Base-by-base conservation (phyloP, 2,888 invertebrate species). In the Palloptera scutellata region DNA sequence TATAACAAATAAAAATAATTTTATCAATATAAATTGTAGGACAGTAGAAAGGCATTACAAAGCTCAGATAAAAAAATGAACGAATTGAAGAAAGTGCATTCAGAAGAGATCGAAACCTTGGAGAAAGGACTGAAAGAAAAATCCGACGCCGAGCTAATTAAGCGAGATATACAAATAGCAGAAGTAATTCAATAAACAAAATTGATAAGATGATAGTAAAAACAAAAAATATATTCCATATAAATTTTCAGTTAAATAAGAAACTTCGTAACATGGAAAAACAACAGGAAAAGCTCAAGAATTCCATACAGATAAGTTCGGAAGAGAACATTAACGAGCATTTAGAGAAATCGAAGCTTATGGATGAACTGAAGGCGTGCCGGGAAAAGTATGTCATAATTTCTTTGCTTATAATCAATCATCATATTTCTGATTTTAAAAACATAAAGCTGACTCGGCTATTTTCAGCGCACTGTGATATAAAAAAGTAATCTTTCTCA, bases 231-330 rank as follows among this genome's bases (percentile, higher is more conserved):
- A 42, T 52, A 59, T 40, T 17, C 19, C 10, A 53, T 51, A n/a
- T n/a, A 43, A 30, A 15, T 1, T 4, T 42, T 51, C 30, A 72
- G 71, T 53, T 73, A 40, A 64, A 70, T 43, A 72, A 69, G 6
- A 73, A 72, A 58, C 17, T 67, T 2, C 68, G 68, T 55, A 52
- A 10, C 15, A 15, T 68, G 12, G 72, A 74, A 61, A 72, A 74
- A 40, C 69, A 70, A 54, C 66, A 63, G 51, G 69, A 68, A 1
- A 68, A 68, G 19, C 61, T 72, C 41, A 70, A 64, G 42, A n/a
- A 57, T 9, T 64, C 55, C 8, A 41, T 68, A 11, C 69, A 72
- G 52, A 54, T 59, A 15, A 64, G 43, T 30, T 72, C 69, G 10
- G 67, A 72, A 9, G 67, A 72, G 12, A 30, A 13, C 3, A 55